Conservation (phyloP, 2,797 vertebrate genomes). For the Sciaenops ocellatus region DNA sequence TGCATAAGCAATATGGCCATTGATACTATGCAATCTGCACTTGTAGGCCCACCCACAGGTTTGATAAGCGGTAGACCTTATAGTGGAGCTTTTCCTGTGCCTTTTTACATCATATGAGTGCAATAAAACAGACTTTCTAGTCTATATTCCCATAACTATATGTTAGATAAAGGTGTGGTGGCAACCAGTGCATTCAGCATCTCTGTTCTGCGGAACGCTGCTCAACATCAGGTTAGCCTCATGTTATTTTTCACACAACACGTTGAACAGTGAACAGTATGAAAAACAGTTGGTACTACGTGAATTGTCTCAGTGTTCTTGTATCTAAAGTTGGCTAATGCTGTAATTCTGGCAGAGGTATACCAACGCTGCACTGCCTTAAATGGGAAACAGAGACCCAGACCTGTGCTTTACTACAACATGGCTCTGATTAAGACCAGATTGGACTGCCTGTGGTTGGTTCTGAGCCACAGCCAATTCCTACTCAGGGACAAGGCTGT, state of each 20-base stretch:
- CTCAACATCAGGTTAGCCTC: slow-evolving; percentile 16
- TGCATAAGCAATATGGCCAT: slow-evolving; percentile 52
- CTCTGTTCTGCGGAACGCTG: slow-evolving; percentile 10
- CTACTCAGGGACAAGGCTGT: slow-evolving; percentile 72
- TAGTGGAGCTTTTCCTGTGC: slow-evolving; percentile 7
- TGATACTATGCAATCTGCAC: slow-evolving; percentile 45
- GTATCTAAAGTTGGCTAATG: slow-evolving; percentile 74
- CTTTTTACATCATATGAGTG: slow-evolving; percentile 1
- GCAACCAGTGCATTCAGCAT: slow-evolving; percentile 8
- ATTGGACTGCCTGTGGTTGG: slow-evolving; percentile 77
- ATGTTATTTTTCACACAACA: slow-evolving; percentile 30
- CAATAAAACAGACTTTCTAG: slow-evolving; percentile 24
- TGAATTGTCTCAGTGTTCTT: slow-evolving; percentile 74
- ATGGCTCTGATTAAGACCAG: slow-evolving; percentile 86
- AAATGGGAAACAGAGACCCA: slow-evolving; percentile 86
- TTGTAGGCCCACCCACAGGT: slow-evolving; percentile 21
- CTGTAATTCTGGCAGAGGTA: slow-evolving; percentile 77
- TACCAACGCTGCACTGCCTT: slow-evolving; percentile 83
- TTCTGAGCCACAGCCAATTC: slow-evolving; percentile 78
- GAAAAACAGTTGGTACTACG: slow-evolving; percentile 52
- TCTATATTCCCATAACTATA: not conserved
- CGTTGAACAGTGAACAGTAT: slow-evolving; percentile 25
- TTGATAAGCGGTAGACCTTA: slow-evolving; percentile 39
- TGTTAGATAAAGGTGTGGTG: not conserved
- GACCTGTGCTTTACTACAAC: slow-evolving; percentile 82